A percentile compares a stretch with the other conserved stretches of the same genome.
These are phyloP conservation scores for Drosophila ironensis DNA, from an alignment of 1,140 invertebrate genomes.

Conservation along the genomic window DNA sequence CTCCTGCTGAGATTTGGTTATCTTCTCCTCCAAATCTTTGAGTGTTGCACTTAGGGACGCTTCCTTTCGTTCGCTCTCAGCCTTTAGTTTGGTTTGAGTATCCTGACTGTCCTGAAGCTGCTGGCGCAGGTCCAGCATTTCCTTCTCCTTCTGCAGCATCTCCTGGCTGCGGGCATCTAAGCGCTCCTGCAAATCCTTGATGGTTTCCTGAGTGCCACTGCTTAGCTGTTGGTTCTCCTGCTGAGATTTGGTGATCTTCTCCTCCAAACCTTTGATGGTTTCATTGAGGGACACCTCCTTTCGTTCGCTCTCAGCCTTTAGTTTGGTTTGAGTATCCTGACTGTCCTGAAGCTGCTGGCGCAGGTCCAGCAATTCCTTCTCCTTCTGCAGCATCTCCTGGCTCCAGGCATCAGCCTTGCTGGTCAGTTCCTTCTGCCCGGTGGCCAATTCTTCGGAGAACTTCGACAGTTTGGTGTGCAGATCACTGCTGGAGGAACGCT, in stretches of 20 bases:
- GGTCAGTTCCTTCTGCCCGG: slow-evolving; percentile 45
- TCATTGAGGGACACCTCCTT: slow-evolving; percentile 24
- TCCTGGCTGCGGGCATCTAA: slow-evolving; percentile 64
- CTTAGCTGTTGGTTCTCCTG: slow-evolving; percentile 42
- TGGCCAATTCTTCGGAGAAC: slow-evolving; percentile 51
- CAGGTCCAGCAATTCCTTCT: slow-evolving; percentile 48
- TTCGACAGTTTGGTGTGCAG: slow-evolving; percentile 48
- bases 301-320: slow-evolving; percentile 33
- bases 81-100: no score
- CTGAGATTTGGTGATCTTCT: slow-evolving; percentile 43
- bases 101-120: no score
- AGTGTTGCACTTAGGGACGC: no score
- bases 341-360: slow-evolving; percentile 46
- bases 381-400: slow-evolving; percentile 42
- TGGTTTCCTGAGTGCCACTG: slow-evolving; percentile 28
- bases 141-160: no score
- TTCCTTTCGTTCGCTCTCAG: no score
- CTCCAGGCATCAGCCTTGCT: slow-evolving; percentile 47
- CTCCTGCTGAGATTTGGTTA: no score
- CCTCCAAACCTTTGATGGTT: slow-evolving; percentile 31
- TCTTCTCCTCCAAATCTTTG: no score
- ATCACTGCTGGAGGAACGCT: slow-evolving; percentile 22
- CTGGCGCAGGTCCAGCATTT: no score
- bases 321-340: slow-evolving; percentile 28
- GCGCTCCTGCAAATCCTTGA: slow-evolving; percentile 54